A percentile compares a stretch with the other conserved stretches of the same genome.
Conservation (phyloP, 2,113 vertebrate genomes). For the Dicentrarchus labrax region DNA sequence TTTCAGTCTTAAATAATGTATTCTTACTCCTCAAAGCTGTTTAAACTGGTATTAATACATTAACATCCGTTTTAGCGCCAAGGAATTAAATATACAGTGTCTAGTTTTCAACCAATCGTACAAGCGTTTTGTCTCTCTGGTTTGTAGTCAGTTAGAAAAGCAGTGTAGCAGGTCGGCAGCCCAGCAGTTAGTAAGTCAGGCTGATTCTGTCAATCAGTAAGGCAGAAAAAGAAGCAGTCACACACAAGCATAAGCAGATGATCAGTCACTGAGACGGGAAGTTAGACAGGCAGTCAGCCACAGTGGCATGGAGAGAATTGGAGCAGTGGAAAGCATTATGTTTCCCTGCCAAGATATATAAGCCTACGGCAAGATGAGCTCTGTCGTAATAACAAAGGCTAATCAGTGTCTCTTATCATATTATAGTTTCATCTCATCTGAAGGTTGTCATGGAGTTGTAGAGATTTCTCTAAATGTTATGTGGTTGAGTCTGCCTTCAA, state of each 20-base stretch:
- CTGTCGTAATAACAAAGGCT: conserved; percentile 29
- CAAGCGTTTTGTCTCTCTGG: neutral
- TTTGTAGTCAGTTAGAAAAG: neutral
- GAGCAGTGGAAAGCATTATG: conserved; percentile 27
- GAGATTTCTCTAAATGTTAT: conserved; percentile 46
- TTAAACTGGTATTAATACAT: neutral
- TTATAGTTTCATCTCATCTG: conserved; percentile 42
- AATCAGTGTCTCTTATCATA: conserved; percentile 54
- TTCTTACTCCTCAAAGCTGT: neutral
- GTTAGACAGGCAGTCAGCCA: conserved; percentile 5
- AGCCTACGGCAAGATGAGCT: conserved; percentile 46
- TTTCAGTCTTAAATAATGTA: neutral
- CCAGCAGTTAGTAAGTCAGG: neutral
- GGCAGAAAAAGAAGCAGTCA: conserved; percentile 24
- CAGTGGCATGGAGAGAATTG: conserved; percentile 9
- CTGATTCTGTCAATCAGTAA: conserved; percentile 10
- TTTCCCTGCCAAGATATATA: conserved; percentile 45
- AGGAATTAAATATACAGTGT: neutral
- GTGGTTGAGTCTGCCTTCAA: conserved; percentile 12
- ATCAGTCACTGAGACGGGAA: conserved; percentile 31
- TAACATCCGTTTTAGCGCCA: neutral
- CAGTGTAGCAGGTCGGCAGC: neutral
- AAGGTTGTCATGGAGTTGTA: conserved; percentile 1
- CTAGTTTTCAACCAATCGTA: neutral
- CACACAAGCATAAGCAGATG: neutral